phyloP scores from a whole-genome alignment of 2,113 vertebrate genomes.

The Pelvicachromis taeniatus region DNA sequence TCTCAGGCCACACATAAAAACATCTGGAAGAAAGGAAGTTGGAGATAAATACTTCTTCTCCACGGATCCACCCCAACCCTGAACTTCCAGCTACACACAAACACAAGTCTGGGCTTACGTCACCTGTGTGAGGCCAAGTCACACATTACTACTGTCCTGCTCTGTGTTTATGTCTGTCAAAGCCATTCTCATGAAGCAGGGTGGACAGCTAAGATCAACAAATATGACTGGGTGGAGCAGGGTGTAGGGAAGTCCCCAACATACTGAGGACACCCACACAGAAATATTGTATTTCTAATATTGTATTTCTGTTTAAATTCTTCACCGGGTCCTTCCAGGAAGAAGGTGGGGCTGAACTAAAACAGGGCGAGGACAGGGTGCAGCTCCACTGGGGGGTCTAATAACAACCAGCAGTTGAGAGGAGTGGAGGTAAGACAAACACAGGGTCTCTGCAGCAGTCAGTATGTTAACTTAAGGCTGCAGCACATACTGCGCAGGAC shows the following conservation, averaged over 20 bases:
- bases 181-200: constrained; percentile 20
- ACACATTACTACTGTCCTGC: not conserved
- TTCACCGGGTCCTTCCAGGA: not conserved
- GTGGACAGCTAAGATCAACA: constrained; percentile 58
- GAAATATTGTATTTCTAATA: constrained; percentile 11
- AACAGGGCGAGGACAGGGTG: constrained; percentile 19
- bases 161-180: not conserved
- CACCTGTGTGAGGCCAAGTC: not conserved
- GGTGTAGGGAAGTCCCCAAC: constrained; percentile 41
- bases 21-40: not conserved
- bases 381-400: not conserved
- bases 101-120: not conserved
- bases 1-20: not conserved
- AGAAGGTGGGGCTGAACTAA: constrained; percentile 8
- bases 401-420: constrained; percentile 34
- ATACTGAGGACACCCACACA: constrained; percentile 38
- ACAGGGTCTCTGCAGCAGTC: not conserved
- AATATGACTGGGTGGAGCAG: constrained; percentile 48
- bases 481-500: not conserved
- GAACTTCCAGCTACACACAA: not conserved
- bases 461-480: not conserved
- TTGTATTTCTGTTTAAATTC: not conserved
- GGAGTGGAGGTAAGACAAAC: constrained; percentile 1
- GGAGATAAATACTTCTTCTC: not conserved
- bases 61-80: constrained; percentile 10